phyloP scores from a whole-genome alignment of 1,140 invertebrate genomes.

The Meloidogyne chitwoodi region DNA sequence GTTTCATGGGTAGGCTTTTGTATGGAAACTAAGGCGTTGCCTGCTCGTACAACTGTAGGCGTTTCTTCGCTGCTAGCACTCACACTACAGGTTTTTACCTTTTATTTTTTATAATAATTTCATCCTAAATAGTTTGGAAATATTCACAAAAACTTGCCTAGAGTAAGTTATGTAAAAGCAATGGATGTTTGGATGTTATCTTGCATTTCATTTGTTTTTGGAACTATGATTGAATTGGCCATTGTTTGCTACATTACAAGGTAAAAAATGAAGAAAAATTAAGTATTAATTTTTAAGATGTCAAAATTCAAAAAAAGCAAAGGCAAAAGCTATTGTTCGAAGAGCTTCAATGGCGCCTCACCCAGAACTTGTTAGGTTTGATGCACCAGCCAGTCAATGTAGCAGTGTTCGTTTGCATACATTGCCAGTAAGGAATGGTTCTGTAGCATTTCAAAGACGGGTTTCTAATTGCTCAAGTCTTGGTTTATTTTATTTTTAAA shows the following conservation, averaged over 20 bases:
- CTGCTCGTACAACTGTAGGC: conserved; percentile 54
- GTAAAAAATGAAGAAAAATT: conserved; percentile 31
- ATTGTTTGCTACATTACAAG: conserved; percentile 58
- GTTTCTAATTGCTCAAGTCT: conserved; percentile 7
- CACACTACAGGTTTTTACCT: conserved; percentile 42
- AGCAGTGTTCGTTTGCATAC: conserved; percentile 3
- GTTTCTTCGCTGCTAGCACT: conserved; percentile 56
- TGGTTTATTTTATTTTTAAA: neutral
- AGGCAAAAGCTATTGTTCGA: neutral
- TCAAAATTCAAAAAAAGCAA: conserved; percentile 12
- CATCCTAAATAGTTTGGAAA: conserved; percentile 51
- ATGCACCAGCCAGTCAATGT: conserved; percentile 5
- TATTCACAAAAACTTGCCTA: conserved; percentile 56
- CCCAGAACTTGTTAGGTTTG: neutral
- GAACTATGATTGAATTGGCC: conserved; percentile 57
- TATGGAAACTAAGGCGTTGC: conserved; percentile 59
- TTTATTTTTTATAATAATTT: too few relatives aligned
- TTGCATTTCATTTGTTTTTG: conserved; percentile 58
- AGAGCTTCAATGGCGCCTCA: neutral
- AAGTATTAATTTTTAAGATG: neutral
- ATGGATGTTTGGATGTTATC: conserved; percentile 60
- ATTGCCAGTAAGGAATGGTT: conserved; percentile 1
- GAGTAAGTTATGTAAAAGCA: conserved; percentile 54
- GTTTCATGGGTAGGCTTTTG: conserved; percentile 58
- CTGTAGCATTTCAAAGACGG: neutral